Base-by-base conservation (phyloP, 2,113 vertebrate species). In the Aythya baeri region DNA sequence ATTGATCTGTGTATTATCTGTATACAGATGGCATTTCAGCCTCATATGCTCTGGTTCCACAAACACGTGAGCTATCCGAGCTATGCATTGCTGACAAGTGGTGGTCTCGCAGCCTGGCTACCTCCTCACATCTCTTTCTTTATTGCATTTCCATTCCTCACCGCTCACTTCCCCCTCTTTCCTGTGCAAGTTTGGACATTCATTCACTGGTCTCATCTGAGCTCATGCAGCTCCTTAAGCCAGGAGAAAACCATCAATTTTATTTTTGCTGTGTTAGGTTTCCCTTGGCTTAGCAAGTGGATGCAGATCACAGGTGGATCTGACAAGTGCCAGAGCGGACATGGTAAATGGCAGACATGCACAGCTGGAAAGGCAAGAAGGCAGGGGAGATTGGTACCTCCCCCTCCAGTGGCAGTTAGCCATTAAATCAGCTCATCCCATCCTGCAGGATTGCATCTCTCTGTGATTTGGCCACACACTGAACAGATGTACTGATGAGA, bases 271-370 rank as follows among this genome's bases (percentile, higher is more conserved):
- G 43, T 6, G 11, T 65, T 81, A 81, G 3, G 57, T 44, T 81
- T 75, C 49, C 25, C 38, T 63, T 58, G 57, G 20, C 38, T 85
- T 63, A 65, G 49, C 32, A 89, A 68, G 44, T 50, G 22, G 15
- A 17, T 44, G 57, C 38, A 44, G 29, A 46, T 65, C 23, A 13
- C 62, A 36, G 63, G 32, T 71, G 50, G 20, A 13, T 62, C 22
- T 62, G 77, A 38, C 72, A 74, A 62, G 26, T 3, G 3, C 44
- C 59, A 57, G 52, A 61, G 2, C 25, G 55, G 72, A 49, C 11
- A 26, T 26, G 17, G 72, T 49, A 38, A 86, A 61, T 0, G 0
- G 6, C 43, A 80, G 36, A 46, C 1, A 1, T 32, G 7, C 1
- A 1, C n/a, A 66, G 29, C n/a, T 72, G 70, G 65, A 66, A 86